Base-by-base conservation (phyloP, 2,113 vertebrate species). In the Holacanthus passer region DNA sequence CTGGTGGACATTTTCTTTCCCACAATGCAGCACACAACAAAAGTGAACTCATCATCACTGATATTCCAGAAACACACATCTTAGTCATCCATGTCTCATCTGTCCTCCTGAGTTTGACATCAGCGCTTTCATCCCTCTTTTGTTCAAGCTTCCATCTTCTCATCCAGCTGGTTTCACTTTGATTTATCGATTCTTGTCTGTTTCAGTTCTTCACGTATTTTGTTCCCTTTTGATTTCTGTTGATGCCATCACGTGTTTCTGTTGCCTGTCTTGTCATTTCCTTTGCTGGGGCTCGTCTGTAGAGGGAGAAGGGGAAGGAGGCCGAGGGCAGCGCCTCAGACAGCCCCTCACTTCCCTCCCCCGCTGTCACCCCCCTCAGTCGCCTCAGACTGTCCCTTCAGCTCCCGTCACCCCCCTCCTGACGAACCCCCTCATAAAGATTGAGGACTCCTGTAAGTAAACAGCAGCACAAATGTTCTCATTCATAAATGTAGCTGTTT, bases 391-490 rank as follows among this genome's bases (percentile, higher is more conserved):
- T 88, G 84, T 93, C 89, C 95, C 96, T 88, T 92, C 95, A 92
- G 94, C 95, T 85, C 92, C 95, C 0, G 83, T 91, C 91, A 86
- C 77, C 58, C 95, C 94, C 93, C 89, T 93, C 72, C 58, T 94
- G 94, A 96, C 94, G 90, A 96, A 95, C 93, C 96, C 95, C 64
- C 95, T 90, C 88, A 95, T 79, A 91, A 94, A 95, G 90, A 94
- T 93, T 88, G 94, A 97, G 94, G 95, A 96, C 91, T 95, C 93
- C 89, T 93, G 97, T 97, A 96, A 98, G 97, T 97, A 97, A 88
- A 32, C 20, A 3, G 5, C 0, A 50, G 58, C 52, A n/a, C n/a
- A n/a, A n/a, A n/a, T n/a, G n/a, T n/a, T n/a, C n/a, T n/a, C n/a
- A n/a, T n/a, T n/a, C n/a, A n/a, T n/a, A n/a, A n/a, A n/a, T n/a